phyloP scores from a whole-genome alignment of 2,797 vertebrate species.

The Protonibea diacanthus region DNA sequence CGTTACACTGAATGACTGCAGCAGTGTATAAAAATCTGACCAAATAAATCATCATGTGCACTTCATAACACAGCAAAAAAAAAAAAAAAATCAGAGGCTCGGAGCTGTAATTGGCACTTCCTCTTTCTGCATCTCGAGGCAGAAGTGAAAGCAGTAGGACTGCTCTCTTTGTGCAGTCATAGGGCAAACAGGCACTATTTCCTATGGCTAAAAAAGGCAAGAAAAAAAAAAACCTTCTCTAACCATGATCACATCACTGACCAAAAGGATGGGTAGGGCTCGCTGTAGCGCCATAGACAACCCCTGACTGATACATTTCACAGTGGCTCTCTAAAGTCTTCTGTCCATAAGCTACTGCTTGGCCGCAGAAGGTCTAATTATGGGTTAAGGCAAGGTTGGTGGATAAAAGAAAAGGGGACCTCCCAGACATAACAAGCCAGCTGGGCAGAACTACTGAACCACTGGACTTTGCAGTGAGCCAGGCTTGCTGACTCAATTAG shows the following conservation, averaged over 20 bases:
- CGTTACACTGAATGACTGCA: background rate
- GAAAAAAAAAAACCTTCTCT: constrained; percentile 30
- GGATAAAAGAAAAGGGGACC: constrained; percentile 74
- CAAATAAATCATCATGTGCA: constrained; percentile 1
- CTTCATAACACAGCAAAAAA: constrained; percentile 30
- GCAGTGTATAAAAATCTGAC: background rate
- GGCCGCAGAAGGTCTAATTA: constrained; percentile 79
- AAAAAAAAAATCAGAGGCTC: constrained; percentile 12
- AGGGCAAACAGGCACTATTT: constrained; percentile 63
- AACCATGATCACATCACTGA: constrained; percentile 68
- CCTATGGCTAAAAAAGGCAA: constrained; percentile 30
- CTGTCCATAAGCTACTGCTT: constrained; percentile 68
- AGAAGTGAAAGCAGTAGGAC: constrained; percentile 84
- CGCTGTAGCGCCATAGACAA: constrained; percentile 40
- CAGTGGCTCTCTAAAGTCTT: constrained; percentile 48
- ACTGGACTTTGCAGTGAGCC: constrained; percentile 68
- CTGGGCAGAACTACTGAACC: constrained; percentile 69
- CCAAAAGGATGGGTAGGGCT: constrained; percentile 68
- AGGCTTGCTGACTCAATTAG: constrained; percentile 70
- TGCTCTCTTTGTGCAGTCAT: constrained; percentile 76
- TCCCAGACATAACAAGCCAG: constrained; percentile 78
- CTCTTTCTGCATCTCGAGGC: constrained; percentile 72
- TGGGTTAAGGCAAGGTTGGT: constrained; percentile 59
- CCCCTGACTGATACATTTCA: constrained; percentile 52
- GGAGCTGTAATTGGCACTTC: constrained; percentile 65